Evolutionary conservation across 1,140 invertebrate genomes (phyloP), one percentile per base, ranked within the genome.

Genomic region (Thalassaphorura encarpata): DNA sequence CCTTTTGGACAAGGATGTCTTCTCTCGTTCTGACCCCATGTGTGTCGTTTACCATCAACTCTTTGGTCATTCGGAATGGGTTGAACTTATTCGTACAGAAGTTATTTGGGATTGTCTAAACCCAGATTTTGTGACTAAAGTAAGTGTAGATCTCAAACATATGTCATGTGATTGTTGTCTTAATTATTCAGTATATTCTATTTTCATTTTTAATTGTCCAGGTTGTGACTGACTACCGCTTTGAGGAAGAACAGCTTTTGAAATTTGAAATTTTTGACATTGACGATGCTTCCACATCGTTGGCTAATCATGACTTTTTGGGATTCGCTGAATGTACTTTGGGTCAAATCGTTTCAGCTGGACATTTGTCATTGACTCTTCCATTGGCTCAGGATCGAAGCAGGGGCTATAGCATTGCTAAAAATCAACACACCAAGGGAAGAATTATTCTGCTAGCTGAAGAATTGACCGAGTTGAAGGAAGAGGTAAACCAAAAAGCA

Each of bases 11-110:
- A 74, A 72, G 59, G 80, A 83, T 69, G 67, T 77, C 6, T 69
- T 79, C 31, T 81, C 79, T 0, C 78, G 80, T 59, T 81, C 78
- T 33, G 81, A 83, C 67, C 81, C 81, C 15, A 77, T 80, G 71
- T 77, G 75, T 64, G 75, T 80, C 11, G 71, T 80, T 3, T 79
- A 72, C 56, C 69, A 76, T 56, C 69, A 73, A 54, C 71, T 73
- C 43, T 71, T 73, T 63, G 73, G 71, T 23, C 48, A 48, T 19
- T 27, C 33, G 11, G 27, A 71, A 29, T 80, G 77, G 77, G 66
- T 70, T n/a, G 78, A 81, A 69, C 62, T 75, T 48, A 74, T 76
- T 39, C 68, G 79, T 56, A 82, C 80, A 33, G 80, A 82, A 69
- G 73, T 73, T 50, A 73, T 82, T 39, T 68, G 72, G 53, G 80